Conservation (phyloP, 2,888 invertebrate genomes). For the Homarus gammarus region DNA sequence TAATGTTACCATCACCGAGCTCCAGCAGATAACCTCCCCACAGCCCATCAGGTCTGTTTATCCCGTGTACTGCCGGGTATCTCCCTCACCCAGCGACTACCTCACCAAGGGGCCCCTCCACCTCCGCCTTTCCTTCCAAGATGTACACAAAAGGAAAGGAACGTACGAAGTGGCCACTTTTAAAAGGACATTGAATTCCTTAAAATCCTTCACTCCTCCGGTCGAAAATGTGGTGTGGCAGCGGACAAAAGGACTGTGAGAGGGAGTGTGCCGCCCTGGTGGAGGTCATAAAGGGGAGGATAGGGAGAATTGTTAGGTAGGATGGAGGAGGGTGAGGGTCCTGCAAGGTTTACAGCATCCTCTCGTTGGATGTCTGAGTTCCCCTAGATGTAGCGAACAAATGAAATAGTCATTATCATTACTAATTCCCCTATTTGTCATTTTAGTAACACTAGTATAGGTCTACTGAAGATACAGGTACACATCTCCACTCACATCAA, state of each 20-base stretch:
- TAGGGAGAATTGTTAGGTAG: neutral
- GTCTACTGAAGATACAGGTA: too few species aligned
- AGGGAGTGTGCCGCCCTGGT: neutral
- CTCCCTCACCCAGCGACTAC: neutral
- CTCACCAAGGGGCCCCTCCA: neutral
- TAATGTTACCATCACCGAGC: too few species aligned
- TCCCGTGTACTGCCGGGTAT: too few species aligned
- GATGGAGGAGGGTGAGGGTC: neutral
- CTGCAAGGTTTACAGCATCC: neutral
- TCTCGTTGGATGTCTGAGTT: neutral
- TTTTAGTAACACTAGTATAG: too few species aligned
- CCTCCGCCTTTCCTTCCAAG: neutral
- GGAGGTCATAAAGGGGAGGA: neutral
- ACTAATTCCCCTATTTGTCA: too few species aligned
- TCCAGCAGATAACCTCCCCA: too few species aligned
- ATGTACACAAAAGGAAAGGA: neutral
- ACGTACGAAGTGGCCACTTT: slow-evolving; percentile 10
- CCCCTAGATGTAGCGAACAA: too few species aligned
- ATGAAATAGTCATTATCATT: too few species aligned
- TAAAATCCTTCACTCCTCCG: slow-evolving; percentile 37
- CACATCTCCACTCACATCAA: too few species aligned
- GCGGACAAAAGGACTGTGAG: slow-evolving; percentile 5
- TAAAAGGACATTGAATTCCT: slow-evolving; percentile 35
- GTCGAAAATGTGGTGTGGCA: slow-evolving; percentile 17
- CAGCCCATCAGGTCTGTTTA: too few species aligned